These are phyloP conservation scores for Epiblema foenella DNA, from an alignment of 2,888 invertebrate species.

Conservation along the genomic window DNA sequence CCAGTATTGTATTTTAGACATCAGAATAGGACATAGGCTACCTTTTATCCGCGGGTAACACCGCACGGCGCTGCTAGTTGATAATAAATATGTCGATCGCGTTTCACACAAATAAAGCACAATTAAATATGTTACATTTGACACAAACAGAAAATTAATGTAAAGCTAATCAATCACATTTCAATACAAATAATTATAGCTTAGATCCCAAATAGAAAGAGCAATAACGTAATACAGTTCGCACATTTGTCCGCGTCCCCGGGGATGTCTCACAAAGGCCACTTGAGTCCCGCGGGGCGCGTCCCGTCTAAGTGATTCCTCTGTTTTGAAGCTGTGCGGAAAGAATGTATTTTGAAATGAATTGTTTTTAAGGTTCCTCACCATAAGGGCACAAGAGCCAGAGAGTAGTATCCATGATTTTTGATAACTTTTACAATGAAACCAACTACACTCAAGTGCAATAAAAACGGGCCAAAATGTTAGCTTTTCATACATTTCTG, in stretches of 20 bases:
- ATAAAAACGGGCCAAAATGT: no score
- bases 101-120: no score
- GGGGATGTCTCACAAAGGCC: constrained; percentile 7
- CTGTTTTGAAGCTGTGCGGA: constrained; percentile 11
- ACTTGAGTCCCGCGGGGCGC: neutral
- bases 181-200: constrained; percentile 9
- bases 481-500: no score
- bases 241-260: constrained; percentile 17
- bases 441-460: no score
- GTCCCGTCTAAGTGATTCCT: constrained; percentile 19
- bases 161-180: constrained; percentile 4
- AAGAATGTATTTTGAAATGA: neutral
- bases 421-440: no score
- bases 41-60: no score
- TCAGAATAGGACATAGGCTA: no score
- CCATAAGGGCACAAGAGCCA: no score
- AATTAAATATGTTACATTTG: neutral
- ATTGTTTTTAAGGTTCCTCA: neutral
- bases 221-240: constrained; percentile 20
- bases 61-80: no score
- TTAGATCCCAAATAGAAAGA: constrained; percentile 21
- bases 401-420: no score
- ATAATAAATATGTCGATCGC: no score
- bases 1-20: no score
- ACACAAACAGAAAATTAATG: constrained; percentile 1